Evolutionary conservation across 2,888 invertebrate genomes (phyloP).

Genomic region (Thereva nobilitata): DNA sequence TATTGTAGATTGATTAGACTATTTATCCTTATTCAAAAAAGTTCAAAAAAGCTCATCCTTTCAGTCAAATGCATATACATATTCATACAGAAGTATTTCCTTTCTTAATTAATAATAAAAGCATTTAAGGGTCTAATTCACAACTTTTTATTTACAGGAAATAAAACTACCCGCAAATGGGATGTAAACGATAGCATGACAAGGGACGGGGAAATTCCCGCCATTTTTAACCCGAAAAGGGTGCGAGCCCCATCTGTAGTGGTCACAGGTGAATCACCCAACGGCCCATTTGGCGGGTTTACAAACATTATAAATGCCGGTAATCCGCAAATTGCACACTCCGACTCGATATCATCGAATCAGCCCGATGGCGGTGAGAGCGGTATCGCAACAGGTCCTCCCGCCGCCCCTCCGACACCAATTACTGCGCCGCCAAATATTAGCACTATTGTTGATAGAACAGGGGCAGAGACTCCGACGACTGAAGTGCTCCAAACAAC

Average conservation of each 20-base stretch:
- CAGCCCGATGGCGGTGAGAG: slow-evolving; percentile 64
- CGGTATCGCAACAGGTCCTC: slow-evolving; percentile 46
- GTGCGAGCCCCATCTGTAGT: slow-evolving; percentile 72
- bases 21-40: too few relatives aligned
- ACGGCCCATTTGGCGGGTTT: slow-evolving; percentile 60
- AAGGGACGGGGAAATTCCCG: slow-evolving; percentile 76
- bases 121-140: neutral
- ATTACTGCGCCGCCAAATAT: slow-evolving; percentile 37
- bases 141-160: slow-evolving; percentile 1
- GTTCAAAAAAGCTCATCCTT: too few relatives aligned
- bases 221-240: slow-evolving; percentile 78
- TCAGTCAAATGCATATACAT: too few relatives aligned
- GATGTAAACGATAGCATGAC: slow-evolving; percentile 60
- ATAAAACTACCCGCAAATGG: slow-evolving; percentile 25
- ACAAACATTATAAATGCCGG: slow-evolving; percentile 59
- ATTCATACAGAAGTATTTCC: too few relatives aligned
- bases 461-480: slow-evolving; percentile 48
- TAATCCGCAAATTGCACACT: slow-evolving; percentile 61
- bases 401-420: slow-evolving; percentile 38
- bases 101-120: neutral
- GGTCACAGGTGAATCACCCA: slow-evolving; percentile 66
- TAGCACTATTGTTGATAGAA: slow-evolving; percentile 27
- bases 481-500: slow-evolving; percentile 48
- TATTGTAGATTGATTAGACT: too few relatives aligned
- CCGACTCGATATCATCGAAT: slow-evolving; percentile 64